A percentile compares a stretch with the other conserved stretches of the same genome.
phyloP scores from a whole-genome alignment of 2,797 vertebrate species.

The Adelosebastes latens region DNA sequence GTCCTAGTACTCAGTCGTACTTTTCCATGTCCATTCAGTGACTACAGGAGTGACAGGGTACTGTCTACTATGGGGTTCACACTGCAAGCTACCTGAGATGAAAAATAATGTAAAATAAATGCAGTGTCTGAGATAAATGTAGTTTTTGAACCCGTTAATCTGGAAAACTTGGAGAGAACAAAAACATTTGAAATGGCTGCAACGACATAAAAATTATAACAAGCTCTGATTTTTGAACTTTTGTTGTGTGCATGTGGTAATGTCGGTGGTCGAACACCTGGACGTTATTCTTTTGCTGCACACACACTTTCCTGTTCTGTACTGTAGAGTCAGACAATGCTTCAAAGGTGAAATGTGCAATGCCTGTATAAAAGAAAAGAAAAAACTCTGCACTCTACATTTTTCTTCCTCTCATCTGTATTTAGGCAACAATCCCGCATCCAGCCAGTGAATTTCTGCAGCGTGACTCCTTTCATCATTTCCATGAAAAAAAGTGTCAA shows the following conservation, averaged over 20 bases:
- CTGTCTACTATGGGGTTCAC: background rate
- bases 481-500: slow-evolving; percentile 14
- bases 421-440: background rate
- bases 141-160: background rate
- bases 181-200: background rate
- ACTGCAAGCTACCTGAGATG: background rate
- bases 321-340: background rate
- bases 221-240: background rate
- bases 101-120: too few species aligned
- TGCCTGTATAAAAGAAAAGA: background rate
- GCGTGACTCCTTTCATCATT: background rate
- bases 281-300: background rate
- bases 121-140: background rate
- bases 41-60: background rate
- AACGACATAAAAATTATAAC: background rate
- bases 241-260: background rate
- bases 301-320: background rate
- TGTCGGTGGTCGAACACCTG: background rate
- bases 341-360: background rate
- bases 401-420: background rate
- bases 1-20: too few species aligned
- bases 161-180: background rate
- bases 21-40: background rate
- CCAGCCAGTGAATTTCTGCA: background rate
- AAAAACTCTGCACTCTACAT: background rate